Percentiles rank a stretch among this genome's conserved stretches.
These are phyloP conservation scores for Dicaeum eximium DNA, from an alignment of 2,113 vertebrate species.

Conservation along the genomic window DNA sequence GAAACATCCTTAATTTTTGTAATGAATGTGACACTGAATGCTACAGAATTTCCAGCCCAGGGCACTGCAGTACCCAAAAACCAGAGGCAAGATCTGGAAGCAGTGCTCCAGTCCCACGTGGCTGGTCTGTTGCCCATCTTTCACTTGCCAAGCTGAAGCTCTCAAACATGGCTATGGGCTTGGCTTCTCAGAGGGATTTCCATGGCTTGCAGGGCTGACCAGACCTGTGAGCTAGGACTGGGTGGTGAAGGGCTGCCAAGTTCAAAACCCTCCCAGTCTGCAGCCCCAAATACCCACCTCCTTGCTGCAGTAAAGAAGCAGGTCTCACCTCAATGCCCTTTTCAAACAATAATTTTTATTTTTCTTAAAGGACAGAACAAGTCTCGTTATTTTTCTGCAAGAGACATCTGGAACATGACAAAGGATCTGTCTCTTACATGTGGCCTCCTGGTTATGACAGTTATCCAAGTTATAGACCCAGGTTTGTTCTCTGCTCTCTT, in stretches of 20 bases:
- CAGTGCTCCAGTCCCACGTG: not conserved
- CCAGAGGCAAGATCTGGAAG: not conserved
- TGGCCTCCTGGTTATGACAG: not conserved
- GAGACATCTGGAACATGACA: not conserved
- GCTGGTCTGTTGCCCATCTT: not conserved
- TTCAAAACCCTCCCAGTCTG: not conserved
- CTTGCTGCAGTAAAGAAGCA: not conserved
- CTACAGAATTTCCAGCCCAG: not conserved
- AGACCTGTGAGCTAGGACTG: not conserved
- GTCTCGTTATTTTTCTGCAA: not conserved
- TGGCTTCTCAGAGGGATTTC: not conserved
- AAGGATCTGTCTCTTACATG: not conserved
- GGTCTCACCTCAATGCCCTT: not conserved
- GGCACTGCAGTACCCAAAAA: not conserved
- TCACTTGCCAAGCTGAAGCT: not conserved
- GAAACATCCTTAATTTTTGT: conserved; percentile 16
- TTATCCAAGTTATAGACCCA: not conserved
- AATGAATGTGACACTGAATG: not conserved
- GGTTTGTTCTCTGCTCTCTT: not conserved
- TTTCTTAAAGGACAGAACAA: not conserved
- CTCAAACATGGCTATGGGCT: not conserved
- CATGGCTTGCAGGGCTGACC: not conserved
- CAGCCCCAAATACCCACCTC: not conserved
- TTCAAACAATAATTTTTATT: not conserved
- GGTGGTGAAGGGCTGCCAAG: not conserved